Percentiles rank a stretch among this genome's conserved stretches.
These are phyloP conservation scores for Anolis apletophallus DNA, from an alignment of 2,797 vertebrate species.

Conservation along the genomic window DNA sequence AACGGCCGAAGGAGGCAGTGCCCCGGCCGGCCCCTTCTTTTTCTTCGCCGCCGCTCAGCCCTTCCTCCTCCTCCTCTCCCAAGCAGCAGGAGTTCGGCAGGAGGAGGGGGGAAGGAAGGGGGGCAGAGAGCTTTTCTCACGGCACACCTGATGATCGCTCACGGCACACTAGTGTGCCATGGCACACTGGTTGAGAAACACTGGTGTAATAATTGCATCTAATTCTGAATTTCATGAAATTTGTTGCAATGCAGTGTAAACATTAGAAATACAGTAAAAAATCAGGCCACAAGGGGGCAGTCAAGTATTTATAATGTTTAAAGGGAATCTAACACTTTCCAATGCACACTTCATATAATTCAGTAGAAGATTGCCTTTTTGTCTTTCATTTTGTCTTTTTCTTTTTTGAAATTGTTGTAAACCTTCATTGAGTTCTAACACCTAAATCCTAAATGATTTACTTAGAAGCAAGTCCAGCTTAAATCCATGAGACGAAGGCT, in stretches of 20 bases:
- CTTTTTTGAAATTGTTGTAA: background rate
- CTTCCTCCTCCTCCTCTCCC: no score
- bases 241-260: background rate
- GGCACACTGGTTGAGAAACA: no score
- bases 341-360: background rate
- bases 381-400: no score
- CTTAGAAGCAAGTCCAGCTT: background rate
- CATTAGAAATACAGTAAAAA: background rate
- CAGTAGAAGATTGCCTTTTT: background rate
- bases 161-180: no score
- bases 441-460: background rate
- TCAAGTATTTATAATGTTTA: constrained; percentile 7
- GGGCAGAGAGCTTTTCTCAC: no score
- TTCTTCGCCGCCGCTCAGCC: no score
- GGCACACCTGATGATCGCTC: no score
- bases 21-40: no score
- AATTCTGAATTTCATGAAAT: background rate
- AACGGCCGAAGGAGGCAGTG: no score
- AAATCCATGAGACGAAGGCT: background rate
- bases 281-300: constrained; percentile 2
- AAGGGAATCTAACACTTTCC: background rate
- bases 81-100: no score
- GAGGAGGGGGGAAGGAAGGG: no score
- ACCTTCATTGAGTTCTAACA: background rate
- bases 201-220: background rate